Evolutionary conservation across 2,888 invertebrate genomes (phyloP).

Genomic region (Euphydryas editha): DNA sequence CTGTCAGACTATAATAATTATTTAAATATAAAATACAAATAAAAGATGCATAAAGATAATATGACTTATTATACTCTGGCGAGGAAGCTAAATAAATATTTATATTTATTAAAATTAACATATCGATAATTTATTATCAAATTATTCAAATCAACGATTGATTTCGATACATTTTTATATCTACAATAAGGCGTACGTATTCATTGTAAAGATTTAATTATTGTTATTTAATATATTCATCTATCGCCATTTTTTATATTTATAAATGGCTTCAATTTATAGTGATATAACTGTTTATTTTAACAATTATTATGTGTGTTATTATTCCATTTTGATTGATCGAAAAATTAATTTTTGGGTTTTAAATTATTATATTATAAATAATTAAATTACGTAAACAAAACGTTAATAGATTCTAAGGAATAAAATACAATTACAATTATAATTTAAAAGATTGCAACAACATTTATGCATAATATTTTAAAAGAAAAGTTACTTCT

Average conservation of each 20-base stretch:
- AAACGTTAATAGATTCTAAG: no score
- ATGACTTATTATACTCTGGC: neutral
- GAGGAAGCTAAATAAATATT: constrained; percentile 9
- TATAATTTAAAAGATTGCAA: no score
- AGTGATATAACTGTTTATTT: neutral
- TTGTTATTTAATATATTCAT: constrained; percentile 67
- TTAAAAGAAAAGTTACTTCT: no score
- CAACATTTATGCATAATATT: no score
- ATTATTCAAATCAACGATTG: constrained; percentile 42
- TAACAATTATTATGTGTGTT: neutral
- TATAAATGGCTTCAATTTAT: neutral
- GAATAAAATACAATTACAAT: no score
- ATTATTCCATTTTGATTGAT: neutral
- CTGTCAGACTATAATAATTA: no score
- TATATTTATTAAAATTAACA: constrained; percentile 23
- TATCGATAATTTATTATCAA: constrained; percentile 38
- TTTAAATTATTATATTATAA: no score
- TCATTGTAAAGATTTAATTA: constrained; percentile 65
- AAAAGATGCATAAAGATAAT: neutral
- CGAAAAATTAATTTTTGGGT: no score
- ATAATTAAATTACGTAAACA: no score
- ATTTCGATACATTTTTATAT: constrained; percentile 47
- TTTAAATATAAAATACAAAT: neutral
- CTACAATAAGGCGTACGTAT: constrained; percentile 34
- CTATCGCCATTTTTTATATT: constrained; percentile 1